These are phyloP conservation scores for Chiridota heheva DNA, from an alignment of 35 echinoderm and acorn worm genomes.

Conservation along the genomic window DNA sequence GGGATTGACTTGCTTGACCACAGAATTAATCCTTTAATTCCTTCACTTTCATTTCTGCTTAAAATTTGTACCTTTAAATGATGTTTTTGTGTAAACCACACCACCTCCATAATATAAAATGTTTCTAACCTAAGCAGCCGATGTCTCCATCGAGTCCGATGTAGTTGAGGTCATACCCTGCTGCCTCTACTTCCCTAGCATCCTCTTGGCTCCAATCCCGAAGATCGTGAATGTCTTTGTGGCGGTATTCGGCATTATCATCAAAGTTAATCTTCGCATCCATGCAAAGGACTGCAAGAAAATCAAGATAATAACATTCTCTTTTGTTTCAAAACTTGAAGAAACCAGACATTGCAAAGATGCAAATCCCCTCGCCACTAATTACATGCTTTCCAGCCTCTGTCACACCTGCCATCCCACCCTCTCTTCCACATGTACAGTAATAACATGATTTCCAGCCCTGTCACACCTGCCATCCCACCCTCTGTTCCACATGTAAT, in stretches of 20 bases:
- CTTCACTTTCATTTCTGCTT: no score
- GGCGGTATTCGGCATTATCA: conserved; percentile 91
- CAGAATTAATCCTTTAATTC: no score
- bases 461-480: no score
- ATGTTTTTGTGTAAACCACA: no score
- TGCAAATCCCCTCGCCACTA: no score
- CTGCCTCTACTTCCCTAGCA: conserved; percentile 73
- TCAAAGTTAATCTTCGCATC: conserved; percentile 99
- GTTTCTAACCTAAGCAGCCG: conserved; percentile 93
- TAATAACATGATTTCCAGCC: no score
- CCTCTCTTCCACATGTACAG: not conserved
- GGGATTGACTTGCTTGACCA: no score
- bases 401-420: no score
- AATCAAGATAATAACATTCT: not conserved
- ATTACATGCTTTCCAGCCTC: no score
- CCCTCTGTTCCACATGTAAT: no score
- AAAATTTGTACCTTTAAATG: no score
- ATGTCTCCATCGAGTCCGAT: conserved; percentile 96
- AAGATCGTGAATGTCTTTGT: conserved; percentile 81
- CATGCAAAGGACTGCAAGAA: conserved; percentile 80
- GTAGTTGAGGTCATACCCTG: conserved; percentile 89
- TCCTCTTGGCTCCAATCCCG: conserved; percentile 92
- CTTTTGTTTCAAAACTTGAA: not conserved
- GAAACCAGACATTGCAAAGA: not conserved
- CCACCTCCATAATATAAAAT: no score